Evolutionary conservation across 2,888 invertebrate genomes (phyloP), one percentile per base, ranked within the genome.

Genomic region (Cenopis cana): DNA sequence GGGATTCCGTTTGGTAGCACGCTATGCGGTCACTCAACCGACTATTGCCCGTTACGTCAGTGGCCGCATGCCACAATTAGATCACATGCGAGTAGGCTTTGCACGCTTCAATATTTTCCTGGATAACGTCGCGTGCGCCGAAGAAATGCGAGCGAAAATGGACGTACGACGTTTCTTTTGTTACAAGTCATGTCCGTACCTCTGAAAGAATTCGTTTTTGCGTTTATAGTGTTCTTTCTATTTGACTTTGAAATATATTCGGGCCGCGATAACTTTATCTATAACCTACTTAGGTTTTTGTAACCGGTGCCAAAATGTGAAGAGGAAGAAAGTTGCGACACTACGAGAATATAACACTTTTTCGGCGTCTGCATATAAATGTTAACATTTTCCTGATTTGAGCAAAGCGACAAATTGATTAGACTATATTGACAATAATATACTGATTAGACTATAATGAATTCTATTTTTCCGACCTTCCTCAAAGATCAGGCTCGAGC

Each of bases 1-100:
- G 83, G 85, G 84, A 85, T 86, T 82, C 84, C 85, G 87, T 86
- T 87, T 85, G 82, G 86, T 86, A 85, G 86, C 85, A 86, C 83
- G 83, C 87, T 84, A 82, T 83, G 88, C 91, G 91, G 91, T 91
- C 92, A 91, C 82, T 92, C 91, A 92, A 91, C 92, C 87, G 86
- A 78, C 85, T 85, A 80, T 77, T 81, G 85, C 86, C 90, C 90
- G 91, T 91, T 92, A 91, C 91, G 90, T 91, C 91, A 91, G 87
- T 82, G 80, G 80, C 82, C 82, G 85, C 86, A 86, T 81, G 87
- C 90, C 90, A 86, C 91, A 91, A 91, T 92, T 91, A 93, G 91
- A 91, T 88, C 91, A 90, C 87, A 88, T 84, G 83, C 85, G 81
- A 88, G 86, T 71, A 71, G 71, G 71, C 67, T 71, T 67, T 50